Percentiles rank a stretch among this genome's conserved stretches.
These are phyloP conservation scores for Archilochus colubris DNA, from an alignment of 2,113 vertebrate genomes.

Conservation along the genomic window DNA sequence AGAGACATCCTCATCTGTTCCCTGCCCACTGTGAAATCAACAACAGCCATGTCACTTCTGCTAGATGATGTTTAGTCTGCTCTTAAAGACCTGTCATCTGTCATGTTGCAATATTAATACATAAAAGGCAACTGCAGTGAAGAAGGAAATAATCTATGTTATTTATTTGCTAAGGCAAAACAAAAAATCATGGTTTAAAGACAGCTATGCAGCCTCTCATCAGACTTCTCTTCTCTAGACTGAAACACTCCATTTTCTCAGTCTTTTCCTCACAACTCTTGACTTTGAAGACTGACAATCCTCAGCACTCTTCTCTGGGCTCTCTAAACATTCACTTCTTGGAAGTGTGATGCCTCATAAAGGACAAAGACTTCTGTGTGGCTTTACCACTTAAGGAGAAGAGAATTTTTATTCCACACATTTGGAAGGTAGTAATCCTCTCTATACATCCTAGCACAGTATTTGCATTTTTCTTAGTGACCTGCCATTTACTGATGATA, in stretches of 20 bases:
- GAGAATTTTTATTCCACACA: neutral
- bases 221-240: neutral
- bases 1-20: conserved; percentile 12
- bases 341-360: neutral
- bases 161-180: neutral
- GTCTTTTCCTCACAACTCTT: neutral
- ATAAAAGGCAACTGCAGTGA: neutral
- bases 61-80: neutral
- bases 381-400: neutral
- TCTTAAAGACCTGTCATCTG: neutral
- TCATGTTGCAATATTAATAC: neutral
- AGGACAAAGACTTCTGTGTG: neutral
- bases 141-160: neutral
- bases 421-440: neutral
- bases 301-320: neutral
- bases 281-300: neutral
- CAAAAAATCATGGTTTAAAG: neutral
- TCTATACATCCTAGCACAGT: neutral
- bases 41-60: neutral
- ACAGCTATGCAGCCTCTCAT: neutral
- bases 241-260: neutral
- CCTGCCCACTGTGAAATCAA: neutral
- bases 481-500: neutral
- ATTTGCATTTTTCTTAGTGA: neutral
- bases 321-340: neutral